A percentile compares a stretch with the other conserved stretches of the same genome.
These are phyloP conservation scores for Deroplatys truncata DNA, from an alignment of 2,888 invertebrate genomes.

Conservation along the genomic window DNA sequence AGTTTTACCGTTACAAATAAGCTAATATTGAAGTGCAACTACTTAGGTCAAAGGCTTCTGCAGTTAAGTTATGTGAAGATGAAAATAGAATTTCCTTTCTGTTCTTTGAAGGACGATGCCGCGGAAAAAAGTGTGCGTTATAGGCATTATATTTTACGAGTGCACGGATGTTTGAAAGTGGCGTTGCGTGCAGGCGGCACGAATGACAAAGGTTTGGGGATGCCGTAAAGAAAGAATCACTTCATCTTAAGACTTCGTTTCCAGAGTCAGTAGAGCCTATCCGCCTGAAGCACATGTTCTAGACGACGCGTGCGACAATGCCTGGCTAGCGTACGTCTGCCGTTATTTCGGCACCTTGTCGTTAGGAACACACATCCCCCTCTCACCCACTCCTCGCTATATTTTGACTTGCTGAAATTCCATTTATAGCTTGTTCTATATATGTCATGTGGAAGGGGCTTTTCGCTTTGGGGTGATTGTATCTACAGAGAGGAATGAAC, in stretches of 20 bases:
- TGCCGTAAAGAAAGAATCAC: not conserved
- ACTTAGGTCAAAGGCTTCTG: not conserved
- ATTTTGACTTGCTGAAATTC: too few species aligned
- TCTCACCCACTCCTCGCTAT: too few species aligned
- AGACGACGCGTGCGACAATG: not conserved
- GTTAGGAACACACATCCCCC: too few species aligned
- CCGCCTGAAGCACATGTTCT: not conserved
- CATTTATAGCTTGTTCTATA: too few species aligned
- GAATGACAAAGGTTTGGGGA: not conserved
- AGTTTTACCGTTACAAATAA: too few species aligned
- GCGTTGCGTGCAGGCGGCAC: not conserved
- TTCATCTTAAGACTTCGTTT: not conserved
- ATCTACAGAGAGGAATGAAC: too few species aligned
- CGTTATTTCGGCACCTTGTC: too few species aligned
- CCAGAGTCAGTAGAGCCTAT: not conserved
- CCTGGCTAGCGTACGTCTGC: not conserved
- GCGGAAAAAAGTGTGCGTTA: not conserved
- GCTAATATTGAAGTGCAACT: not conserved
- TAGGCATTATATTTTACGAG: not conserved
- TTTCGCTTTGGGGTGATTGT: too few species aligned
- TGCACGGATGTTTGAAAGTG: not conserved
- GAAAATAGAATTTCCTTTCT: not conserved
- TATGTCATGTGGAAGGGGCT: too few species aligned
- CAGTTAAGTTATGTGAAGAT: not conserved
- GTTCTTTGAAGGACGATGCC: not conserved